Evolutionary conservation across 2,113 vertebrate species (phyloP).

Genomic region (Verasper variegatus): DNA sequence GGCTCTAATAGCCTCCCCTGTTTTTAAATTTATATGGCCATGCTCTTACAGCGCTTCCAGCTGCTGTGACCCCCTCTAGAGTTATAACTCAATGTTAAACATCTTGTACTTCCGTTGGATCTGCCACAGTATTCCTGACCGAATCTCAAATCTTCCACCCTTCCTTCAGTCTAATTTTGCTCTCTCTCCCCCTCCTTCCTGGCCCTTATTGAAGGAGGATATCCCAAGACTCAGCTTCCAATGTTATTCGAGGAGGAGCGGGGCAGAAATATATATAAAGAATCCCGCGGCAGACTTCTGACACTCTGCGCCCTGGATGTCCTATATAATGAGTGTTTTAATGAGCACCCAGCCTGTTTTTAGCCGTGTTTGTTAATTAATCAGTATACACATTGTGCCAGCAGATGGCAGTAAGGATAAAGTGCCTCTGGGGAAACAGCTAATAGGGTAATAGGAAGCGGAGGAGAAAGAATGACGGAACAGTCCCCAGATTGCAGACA

Average conservation of each 20-base stretch:
- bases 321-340: constrained; percentile 61
- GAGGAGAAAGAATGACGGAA: constrained; percentile 52
- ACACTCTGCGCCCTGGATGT: constrained; percentile 23
- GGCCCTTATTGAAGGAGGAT: constrained; percentile 35
- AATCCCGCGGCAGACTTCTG: constrained; percentile 44
- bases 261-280: constrained; percentile 2
- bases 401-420: constrained; percentile 76
- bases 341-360: constrained; percentile 60
- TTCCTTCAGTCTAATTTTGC: neutral
- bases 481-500: constrained; percentile 64
- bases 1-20: neutral
- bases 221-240: constrained; percentile 6
- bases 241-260: neutral
- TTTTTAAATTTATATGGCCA: neutral
- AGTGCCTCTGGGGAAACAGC: constrained; percentile 62
- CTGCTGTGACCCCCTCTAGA: neutral
- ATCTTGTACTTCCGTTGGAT: too few species aligned
- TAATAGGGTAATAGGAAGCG: constrained; percentile 44
- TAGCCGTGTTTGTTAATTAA: constrained; percentile 63
- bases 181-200: neutral
- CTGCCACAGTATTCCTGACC: neutral
- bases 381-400: constrained; percentile 65
- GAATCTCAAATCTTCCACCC: neutral
- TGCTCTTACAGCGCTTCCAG: neutral
- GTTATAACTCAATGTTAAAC: neutral